phyloP scores from a whole-genome alignment of 2,888 invertebrate genomes.

The Trichogramma dendrolimi region DNA sequence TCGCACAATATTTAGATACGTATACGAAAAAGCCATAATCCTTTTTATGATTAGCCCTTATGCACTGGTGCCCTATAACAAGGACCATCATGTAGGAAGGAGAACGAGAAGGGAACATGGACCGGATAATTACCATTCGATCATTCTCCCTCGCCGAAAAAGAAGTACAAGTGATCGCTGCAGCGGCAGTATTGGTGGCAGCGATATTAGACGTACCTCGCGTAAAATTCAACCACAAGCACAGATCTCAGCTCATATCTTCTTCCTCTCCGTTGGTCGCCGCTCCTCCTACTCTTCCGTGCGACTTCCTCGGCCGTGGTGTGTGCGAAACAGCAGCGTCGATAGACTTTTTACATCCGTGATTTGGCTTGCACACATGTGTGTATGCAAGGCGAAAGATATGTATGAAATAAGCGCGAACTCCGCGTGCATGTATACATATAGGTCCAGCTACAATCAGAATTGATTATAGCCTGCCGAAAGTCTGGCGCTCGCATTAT shows the following conservation, averaged over 20 bases:
- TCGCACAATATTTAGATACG: no score
- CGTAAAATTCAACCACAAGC: conserved; percentile 5
- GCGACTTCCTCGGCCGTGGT: conserved; percentile 8
- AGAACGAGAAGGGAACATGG: not conserved
- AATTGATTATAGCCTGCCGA: conserved; percentile 41
- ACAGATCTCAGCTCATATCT: conserved; percentile 42
- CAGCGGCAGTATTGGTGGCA: no score
- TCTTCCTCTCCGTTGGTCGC: conserved; percentile 46
- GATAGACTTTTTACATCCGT: not conserved
- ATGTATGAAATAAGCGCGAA: conserved; percentile 1
- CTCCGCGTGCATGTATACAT: not conserved
- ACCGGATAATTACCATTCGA: conserved; percentile 18
- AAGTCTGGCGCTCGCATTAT: conserved; percentile 40
- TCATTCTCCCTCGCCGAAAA: not conserved
- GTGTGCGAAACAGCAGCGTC: not conserved
- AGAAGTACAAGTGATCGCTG: no score
- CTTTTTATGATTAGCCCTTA: no score
- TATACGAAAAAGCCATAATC: no score
- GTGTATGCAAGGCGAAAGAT: not conserved
- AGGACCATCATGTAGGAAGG: not conserved
- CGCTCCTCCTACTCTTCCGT: conserved; percentile 27
- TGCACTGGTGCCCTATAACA: not conserved
- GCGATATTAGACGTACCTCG: conserved; percentile 6
- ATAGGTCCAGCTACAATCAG: conserved; percentile 20
- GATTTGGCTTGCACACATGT: not conserved